Percentiles rank a stretch among this genome's conserved stretches.
Evolutionary conservation across 2,888 invertebrate species (phyloP).

Genomic region (Ashinkailepas kermadecensis): DNA sequence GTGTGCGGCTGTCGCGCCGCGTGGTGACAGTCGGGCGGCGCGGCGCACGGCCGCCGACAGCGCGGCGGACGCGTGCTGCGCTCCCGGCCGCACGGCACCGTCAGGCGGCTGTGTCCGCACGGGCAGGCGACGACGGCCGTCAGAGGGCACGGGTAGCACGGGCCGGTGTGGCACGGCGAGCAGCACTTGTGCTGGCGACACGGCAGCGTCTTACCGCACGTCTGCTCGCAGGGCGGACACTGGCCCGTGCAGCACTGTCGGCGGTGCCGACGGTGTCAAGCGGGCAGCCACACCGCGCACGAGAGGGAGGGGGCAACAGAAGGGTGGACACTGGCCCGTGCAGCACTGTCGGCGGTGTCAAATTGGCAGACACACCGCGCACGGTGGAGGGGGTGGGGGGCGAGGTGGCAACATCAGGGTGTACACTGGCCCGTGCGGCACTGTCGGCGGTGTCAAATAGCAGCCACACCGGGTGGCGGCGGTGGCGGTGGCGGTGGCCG

Average conservation of each 20-base stretch:
- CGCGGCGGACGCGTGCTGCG: constrained; percentile 65
- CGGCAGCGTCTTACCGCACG: constrained; percentile 69
- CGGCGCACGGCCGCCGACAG: constrained; percentile 63
- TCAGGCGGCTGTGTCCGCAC: constrained; percentile 68
- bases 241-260: constrained; percentile 70
- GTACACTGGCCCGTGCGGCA: constrained; percentile 80
- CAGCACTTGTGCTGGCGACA: constrained; percentile 83
- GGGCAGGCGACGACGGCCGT: constrained; percentile 63
- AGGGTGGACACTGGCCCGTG: no score
- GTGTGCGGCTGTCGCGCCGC: constrained; percentile 58
- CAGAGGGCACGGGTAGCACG: constrained; percentile 71
- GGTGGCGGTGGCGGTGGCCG: no score
- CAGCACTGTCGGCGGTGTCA: no score
- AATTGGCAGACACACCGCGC: no score
- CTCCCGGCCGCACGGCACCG: constrained; percentile 79
- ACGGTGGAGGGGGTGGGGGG: no score
- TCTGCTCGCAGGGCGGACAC: constrained; percentile 74
- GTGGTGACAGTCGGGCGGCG: constrained; percentile 79
- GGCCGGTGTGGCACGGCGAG: constrained; percentile 70
- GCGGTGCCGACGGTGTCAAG: not conserved
- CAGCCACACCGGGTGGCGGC: no score
- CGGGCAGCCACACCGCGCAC: no score
- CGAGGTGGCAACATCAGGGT: constrained; percentile 57
- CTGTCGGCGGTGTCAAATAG: constrained; percentile 40
- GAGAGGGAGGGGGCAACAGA: no score